Evolutionary conservation across 92 coral and sea anemone genomes (phyloP).

Genomic region (Porites evermanni): DNA sequence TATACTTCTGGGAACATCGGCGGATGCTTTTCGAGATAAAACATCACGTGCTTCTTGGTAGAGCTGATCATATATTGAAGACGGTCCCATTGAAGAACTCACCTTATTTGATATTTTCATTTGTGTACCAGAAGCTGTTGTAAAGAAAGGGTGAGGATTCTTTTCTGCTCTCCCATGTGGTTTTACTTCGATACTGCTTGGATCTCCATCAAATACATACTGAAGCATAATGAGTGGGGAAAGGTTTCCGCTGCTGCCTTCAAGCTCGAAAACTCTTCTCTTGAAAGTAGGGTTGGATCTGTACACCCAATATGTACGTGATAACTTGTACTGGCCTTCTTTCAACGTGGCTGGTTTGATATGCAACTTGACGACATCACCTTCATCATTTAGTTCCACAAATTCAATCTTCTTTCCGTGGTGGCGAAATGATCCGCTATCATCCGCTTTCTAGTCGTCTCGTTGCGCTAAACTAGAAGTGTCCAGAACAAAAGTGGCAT

Average conservation of each 20-base stretch:
- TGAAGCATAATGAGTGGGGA: conserved; percentile 55
- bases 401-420: conserved; percentile 53
- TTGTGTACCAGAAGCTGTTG: conserved; percentile 35
- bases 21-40: conserved; percentile 22
- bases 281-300: conserved; percentile 25
- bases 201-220: conserved; percentile 32
- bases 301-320: conserved; percentile 32
- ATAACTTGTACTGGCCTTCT: conserved; percentile 10
- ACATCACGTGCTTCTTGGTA: conserved; percentile 53
- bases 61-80: conserved; percentile 59
- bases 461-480: conserved; percentile 36
- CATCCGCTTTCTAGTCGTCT: conserved; percentile 55
- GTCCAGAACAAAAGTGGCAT: conserved; percentile 43
- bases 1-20: conserved; percentile 45
- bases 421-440: conserved; percentile 51
- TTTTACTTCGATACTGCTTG: conserved; percentile 24
- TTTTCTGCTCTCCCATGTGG: conserved; percentile 49
- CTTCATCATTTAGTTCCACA: conserved; percentile 57
- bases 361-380: conserved; percentile 32
- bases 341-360: conserved; percentile 16
- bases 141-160: conserved; percentile 30
- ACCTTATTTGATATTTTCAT: conserved; percentile 44
- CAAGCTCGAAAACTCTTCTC: conserved; percentile 43
- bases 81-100: conserved; percentile 4
- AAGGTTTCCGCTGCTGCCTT: conserved; percentile 34